Evolutionary conservation across 2,888 invertebrate species (phyloP).

Genomic region (Oxystoma pomonae): DNA sequence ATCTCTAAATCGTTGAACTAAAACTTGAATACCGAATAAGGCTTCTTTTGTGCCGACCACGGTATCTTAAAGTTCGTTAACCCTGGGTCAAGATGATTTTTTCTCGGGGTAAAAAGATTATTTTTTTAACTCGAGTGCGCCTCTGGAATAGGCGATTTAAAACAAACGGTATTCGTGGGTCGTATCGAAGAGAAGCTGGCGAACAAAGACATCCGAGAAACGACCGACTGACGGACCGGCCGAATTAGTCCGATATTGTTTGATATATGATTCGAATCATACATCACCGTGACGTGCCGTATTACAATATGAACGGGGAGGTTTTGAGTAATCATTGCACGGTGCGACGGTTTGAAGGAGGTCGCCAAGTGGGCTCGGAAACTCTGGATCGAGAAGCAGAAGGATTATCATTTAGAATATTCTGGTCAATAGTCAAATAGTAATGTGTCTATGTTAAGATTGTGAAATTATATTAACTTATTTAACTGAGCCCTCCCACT

Average conservation of each 20-base stretch:
- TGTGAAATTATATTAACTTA: too few species aligned
- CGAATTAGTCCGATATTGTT: conserved; percentile 40
- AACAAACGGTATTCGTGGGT: conserved; percentile 26
- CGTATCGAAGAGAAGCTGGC: conserved; percentile 27
- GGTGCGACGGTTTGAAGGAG: background rate
- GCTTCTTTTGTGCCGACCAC: too few species aligned
- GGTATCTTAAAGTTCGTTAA: too few species aligned
- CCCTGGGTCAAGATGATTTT: too few species aligned
- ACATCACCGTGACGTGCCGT: conserved; percentile 36
- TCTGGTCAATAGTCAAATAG: too few species aligned
- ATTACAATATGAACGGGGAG: conserved; percentile 4
- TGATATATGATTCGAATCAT: conserved; percentile 46
- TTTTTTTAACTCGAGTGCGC: too few species aligned
- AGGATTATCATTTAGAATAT: too few species aligned
- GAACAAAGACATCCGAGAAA: conserved; percentile 24
- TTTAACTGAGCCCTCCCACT: too few species aligned
- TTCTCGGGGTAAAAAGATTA: too few species aligned
- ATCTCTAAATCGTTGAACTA: too few species aligned
- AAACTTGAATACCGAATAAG: too few species aligned
- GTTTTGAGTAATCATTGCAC: background rate
- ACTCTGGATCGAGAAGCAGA: background rate
- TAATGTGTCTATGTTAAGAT: too few species aligned
- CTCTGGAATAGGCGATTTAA: conserved; percentile 24
- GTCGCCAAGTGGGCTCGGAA: conserved; percentile 2
- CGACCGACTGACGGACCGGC: conserved; percentile 25